Evolutionary conservation across 2,113 vertebrate species (phyloP).

Genomic region (Electrona antarctica): DNA sequence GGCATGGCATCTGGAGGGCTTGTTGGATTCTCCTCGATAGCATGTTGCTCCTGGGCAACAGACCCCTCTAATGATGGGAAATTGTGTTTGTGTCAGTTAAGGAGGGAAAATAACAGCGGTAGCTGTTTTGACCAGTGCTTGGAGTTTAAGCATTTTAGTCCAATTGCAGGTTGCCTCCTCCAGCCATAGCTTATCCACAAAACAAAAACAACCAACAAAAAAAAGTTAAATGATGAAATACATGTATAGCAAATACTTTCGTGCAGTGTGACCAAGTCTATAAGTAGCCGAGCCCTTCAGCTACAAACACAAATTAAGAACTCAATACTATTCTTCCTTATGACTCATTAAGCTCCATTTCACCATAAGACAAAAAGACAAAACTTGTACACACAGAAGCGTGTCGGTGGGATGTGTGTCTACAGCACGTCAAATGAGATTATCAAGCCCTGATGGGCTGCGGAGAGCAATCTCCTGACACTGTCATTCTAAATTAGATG

Average conservation of each 20-base stretch:
- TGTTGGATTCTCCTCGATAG: constrained; percentile 41
- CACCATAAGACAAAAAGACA: constrained; percentile 3
- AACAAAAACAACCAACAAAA: constrained; percentile 2
- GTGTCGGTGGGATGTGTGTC: constrained; percentile 2
- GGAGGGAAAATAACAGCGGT: constrained; percentile 36
- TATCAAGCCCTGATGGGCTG: constrained; percentile 43
- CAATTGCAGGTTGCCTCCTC: constrained; percentile 11
- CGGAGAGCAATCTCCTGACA: constrained; percentile 46
- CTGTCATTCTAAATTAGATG: constrained; percentile 60
- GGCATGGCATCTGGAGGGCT: constrained; percentile 44
- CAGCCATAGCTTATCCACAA: not conserved
- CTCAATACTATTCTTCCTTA: not conserved
- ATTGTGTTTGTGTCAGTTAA: constrained; percentile 62
- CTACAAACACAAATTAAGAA: not conserved
- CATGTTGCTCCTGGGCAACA: constrained; percentile 57
- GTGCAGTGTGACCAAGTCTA: constrained; percentile 13
- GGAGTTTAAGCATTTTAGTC: constrained; percentile 32
- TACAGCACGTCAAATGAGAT: constrained; percentile 10
- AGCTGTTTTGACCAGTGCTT: constrained; percentile 43
- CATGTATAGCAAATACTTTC: constrained; percentile 7
- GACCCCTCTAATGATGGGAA: constrained; percentile 62
- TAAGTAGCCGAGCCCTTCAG: not conserved
- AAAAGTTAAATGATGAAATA: constrained; percentile 25
- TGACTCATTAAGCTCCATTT: not conserved
- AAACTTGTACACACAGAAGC: not conserved